Evolutionary conservation across 2,797 vertebrate genomes (phyloP).

Genomic region (Anas georgica): DNA sequence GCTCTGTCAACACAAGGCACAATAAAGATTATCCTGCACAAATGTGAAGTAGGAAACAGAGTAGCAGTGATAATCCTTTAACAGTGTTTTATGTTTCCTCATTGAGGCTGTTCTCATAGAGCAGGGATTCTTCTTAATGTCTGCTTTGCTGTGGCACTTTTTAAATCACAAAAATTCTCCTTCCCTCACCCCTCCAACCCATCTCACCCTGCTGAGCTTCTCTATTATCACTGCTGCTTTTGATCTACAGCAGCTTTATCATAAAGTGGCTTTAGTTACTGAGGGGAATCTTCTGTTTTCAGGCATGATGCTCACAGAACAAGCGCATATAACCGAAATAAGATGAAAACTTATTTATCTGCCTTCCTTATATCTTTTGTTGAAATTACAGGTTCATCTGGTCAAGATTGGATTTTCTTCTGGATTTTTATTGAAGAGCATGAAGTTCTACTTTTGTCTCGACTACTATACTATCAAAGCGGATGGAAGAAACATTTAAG

Average conservation of each 20-base stretch:
- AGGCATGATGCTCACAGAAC: not conserved
- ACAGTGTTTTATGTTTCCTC: conserved; percentile 18
- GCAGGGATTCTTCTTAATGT: not conserved
- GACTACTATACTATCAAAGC: not conserved
- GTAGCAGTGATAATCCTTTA: not conserved
- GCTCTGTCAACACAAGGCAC: not conserved
- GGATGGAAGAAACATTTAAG: not conserved
- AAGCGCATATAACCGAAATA: not conserved
- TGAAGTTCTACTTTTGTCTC: not conserved
- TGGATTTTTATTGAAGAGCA: not conserved
- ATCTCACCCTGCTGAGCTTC: not conserved
- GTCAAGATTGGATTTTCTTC: not conserved
- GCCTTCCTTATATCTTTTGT: not conserved
- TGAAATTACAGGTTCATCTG: not conserved
- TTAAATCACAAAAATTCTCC: not conserved
- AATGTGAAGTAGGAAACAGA: not conserved
- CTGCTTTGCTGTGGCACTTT: conserved; percentile 1
- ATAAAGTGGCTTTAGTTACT: not conserved
- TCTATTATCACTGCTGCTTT: not conserved
- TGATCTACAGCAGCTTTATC: not conserved
- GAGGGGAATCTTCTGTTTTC: not conserved
- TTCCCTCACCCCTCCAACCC: not conserved
- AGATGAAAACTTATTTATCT: not conserved
- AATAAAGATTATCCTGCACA: not conserved
- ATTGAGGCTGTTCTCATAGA: not conserved